These are phyloP conservation scores for Syngnathus floridae DNA, from an alignment of 2,113 vertebrate genomes.

Conservation along the genomic window DNA sequence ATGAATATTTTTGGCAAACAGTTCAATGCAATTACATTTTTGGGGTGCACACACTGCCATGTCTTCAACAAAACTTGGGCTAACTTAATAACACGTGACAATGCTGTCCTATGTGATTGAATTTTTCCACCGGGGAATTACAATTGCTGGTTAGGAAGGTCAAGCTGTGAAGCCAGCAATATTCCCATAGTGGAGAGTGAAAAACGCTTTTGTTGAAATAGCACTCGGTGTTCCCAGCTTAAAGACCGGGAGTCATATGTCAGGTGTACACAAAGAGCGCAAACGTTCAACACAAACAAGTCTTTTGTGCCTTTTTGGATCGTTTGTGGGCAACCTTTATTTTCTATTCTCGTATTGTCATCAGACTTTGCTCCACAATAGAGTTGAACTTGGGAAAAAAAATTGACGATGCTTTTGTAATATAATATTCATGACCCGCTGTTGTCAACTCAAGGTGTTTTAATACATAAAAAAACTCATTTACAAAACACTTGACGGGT, in stretches of 20 bases:
- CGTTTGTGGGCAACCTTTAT: slow-evolving; percentile 21
- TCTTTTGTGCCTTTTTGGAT: slow-evolving; percentile 25
- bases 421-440: neutral
- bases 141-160: slow-evolving; percentile 25
- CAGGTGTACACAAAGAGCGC: slow-evolving; percentile 49
- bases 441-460: neutral
- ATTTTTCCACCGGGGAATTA: slow-evolving; percentile 9
- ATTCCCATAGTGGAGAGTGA: slow-evolving; percentile 23
- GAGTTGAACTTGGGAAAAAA: neutral
- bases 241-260: slow-evolving; percentile 55
- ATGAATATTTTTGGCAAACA: neutral
- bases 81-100: neutral
- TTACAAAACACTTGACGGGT: neutral
- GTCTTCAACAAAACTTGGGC: neutral
- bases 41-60: neutral
- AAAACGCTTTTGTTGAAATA: slow-evolving; percentile 34
- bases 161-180: slow-evolving; percentile 27
- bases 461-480: neutral
- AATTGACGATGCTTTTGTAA: neutral
- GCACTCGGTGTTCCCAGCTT: slow-evolving; percentile 35
- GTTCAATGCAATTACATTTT: neutral
- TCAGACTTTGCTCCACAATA: neutral
- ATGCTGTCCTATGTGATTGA: neutral
- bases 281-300: slow-evolving; percentile 29
- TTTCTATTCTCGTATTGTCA: neutral